phyloP scores from a whole-genome alignment of 2,113 vertebrate genomes.

The Alosa alosa region DNA sequence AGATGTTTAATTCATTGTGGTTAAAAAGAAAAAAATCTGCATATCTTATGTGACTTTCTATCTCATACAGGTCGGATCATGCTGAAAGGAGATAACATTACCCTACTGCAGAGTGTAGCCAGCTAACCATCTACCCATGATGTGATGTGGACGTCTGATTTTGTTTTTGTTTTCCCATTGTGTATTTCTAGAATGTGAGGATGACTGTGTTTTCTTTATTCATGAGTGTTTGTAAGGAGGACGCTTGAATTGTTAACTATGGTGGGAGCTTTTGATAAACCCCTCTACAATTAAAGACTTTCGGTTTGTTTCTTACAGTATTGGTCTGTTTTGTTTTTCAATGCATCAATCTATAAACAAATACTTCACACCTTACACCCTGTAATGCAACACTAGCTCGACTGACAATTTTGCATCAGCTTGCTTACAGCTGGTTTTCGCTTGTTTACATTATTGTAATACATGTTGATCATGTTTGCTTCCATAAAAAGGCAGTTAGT shows the following conservation, averaged over 20 bases:
- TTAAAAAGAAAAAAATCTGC: no score
- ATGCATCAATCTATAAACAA: background rate
- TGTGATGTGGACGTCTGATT: background rate
- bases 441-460: no score
- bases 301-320: background rate
- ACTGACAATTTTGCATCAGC: no score
- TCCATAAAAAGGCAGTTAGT: no score
- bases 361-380: no score
- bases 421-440: no score
- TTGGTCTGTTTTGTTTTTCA: background rate
- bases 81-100: constrained; percentile 98
- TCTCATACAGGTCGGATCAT: constrained; percentile 88
- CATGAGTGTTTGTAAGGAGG: background rate
- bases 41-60: constrained; percentile 28
- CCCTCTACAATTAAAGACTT: background rate
- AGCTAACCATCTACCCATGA: constrained; percentile 62
- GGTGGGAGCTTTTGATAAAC: background rate
- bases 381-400: no score
- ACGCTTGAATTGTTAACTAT: background rate
- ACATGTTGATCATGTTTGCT: no score
- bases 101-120: constrained; percentile 91
- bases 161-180: background rate
- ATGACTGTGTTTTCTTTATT: background rate
- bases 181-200: background rate
- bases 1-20: no score